Percentiles rank a stretch among this genome's conserved stretches.
Conservation (phyloP, 2,113 vertebrate species). For the Brienomyrus brachyistius region DNA sequence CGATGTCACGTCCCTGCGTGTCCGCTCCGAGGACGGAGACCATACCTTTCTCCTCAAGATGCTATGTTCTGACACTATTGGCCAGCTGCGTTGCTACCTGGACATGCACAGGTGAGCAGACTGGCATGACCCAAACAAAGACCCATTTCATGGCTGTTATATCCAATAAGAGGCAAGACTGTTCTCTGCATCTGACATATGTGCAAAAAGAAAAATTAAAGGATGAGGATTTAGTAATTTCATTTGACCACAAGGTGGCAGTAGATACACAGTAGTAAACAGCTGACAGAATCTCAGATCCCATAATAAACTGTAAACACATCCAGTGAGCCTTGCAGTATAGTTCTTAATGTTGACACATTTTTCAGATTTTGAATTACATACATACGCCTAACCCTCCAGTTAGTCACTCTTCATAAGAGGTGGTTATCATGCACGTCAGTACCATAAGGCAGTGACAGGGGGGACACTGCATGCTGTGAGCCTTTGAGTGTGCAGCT, state of each 20-base stretch:
- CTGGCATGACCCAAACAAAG: not conserved
- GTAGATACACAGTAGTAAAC: not conserved
- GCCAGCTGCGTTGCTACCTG: slow-evolving; percentile 67
- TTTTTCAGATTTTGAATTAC: not conserved
- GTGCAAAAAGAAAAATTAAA: not conserved
- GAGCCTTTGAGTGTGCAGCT: not conserved
- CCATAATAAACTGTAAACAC: not conserved
- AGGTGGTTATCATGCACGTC: not conserved
- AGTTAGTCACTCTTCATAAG: not conserved
- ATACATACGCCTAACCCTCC: not conserved
- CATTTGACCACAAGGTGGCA: not conserved
- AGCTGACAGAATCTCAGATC: not conserved
- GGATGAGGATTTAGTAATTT: not conserved
- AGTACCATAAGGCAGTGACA: not conserved
- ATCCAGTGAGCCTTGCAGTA: not conserved
- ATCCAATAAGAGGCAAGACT: not conserved
- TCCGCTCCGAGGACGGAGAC: slow-evolving; percentile 77
- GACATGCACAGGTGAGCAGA: slow-evolving; percentile 62
- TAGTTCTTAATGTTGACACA: not conserved
- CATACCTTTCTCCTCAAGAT: slow-evolving; percentile 65
- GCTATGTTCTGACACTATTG: slow-evolving; percentile 67
- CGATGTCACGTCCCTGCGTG: slow-evolving; percentile 57
- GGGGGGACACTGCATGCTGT: not conserved
- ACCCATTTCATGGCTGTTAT: not conserved
- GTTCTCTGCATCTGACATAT: not conserved